phyloP scores from a whole-genome alignment of 2,113 vertebrate genomes.

The Otocyon megalotis region DNA sequence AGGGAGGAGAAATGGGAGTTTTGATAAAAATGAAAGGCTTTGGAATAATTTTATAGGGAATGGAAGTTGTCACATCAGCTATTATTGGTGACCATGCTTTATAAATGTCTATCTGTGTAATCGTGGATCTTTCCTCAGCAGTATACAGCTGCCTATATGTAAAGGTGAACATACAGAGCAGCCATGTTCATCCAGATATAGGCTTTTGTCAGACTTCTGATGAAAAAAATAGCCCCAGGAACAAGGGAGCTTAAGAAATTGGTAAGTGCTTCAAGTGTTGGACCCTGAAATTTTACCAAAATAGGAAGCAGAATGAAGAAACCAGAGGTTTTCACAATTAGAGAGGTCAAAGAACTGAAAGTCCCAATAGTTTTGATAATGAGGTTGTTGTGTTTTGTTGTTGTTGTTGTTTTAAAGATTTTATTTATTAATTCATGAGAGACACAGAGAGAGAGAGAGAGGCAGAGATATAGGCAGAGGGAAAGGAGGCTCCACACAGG shows the following conservation, averaged over 20 bases:
- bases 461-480: too few species aligned
- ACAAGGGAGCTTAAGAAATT: not conserved
- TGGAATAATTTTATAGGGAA: not conserved
- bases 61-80: not conserved
- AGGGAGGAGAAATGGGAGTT: not conserved
- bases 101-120: not conserved
- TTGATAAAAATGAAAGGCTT: not conserved
- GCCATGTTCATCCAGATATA: not conserved
- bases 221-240: not conserved
- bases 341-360: not conserved
- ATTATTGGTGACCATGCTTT: not conserved
- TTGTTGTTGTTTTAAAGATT: too few species aligned
- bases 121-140: not conserved
- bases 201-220: not conserved
- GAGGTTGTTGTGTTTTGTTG: not conserved
- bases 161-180: not conserved
- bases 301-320: not conserved
- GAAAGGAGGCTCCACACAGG: too few species aligned
- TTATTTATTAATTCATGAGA: too few species aligned
- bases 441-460: too few species aligned
- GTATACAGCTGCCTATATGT: fast-evolving
- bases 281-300: not conserved
- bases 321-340: not conserved
- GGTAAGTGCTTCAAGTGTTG: not conserved
- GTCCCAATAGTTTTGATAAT: not conserved